phyloP scores from a whole-genome alignment of 1,140 invertebrate species.

The Conopomorpha cramerella region DNA sequence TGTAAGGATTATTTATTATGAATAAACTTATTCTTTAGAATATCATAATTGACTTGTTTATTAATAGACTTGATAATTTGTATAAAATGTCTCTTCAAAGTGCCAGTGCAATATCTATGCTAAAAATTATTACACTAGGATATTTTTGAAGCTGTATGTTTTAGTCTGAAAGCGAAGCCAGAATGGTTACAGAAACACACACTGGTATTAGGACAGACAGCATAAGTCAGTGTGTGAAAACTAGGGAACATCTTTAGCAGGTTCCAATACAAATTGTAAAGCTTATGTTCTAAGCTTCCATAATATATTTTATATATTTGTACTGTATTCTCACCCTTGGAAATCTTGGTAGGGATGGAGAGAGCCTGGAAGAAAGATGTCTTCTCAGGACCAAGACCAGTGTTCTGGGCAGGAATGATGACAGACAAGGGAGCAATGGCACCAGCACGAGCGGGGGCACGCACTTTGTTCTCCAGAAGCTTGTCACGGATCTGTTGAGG shows the following conservation, averaged over 20 bases:
- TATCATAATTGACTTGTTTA: too few species aligned
- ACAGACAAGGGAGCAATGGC: constrained; percentile 96
- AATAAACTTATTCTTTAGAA: too few species aligned
- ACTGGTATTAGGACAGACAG: constrained; percentile 18
- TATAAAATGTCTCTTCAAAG: constrained; percentile 9
- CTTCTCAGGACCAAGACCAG: constrained; percentile 98
- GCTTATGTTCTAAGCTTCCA: too few species aligned
- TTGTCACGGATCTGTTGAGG: constrained; percentile 83
- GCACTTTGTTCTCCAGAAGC: constrained; percentile 93
- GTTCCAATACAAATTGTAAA: constrained; percentile 9
- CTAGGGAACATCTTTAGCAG: constrained; percentile 2
- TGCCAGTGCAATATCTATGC: constrained; percentile 12
- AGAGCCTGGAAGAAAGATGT: constrained; percentile 99
- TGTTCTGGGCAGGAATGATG: constrained; percentile 97
- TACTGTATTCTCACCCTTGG: constrained; percentile 74
- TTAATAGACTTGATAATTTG: background rate
- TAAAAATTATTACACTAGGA: constrained; percentile 13
- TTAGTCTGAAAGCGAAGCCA: constrained; percentile 17
- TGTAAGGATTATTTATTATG: too few species aligned
- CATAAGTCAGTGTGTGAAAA: too few species aligned
- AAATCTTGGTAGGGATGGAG: constrained; percentile 99
- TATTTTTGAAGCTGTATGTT: constrained; percentile 15
- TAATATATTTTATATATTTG: background rate
- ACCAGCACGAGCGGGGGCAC: constrained; percentile 94
- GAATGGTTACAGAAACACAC: constrained; percentile 4